Evolutionary conservation across 1,140 invertebrate genomes (phyloP).

Genomic region (Gonatopus flavifemur): DNA sequence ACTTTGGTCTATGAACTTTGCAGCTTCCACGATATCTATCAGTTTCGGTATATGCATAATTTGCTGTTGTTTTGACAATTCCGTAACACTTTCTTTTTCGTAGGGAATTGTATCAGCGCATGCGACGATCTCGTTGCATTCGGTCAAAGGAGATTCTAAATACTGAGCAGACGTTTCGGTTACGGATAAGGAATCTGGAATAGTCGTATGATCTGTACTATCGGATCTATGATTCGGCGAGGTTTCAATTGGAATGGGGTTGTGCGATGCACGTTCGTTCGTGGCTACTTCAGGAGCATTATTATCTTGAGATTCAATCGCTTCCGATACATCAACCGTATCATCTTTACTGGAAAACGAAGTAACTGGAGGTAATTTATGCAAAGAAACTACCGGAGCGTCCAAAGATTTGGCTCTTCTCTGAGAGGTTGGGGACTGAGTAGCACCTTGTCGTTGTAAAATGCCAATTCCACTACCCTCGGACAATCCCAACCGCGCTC

Average conservation of each 20-base stretch:
- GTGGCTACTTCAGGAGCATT: neutral
- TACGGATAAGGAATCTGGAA: constrained; percentile 50
- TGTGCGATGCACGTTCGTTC: constrained; percentile 1
- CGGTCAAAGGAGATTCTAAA: constrained; percentile 49
- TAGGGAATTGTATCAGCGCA: constrained; percentile 47
- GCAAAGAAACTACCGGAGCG: constrained; percentile 76
- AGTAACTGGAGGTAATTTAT: constrained; percentile 76
- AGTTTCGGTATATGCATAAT: no score
- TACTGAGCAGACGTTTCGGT: constrained; percentile 53
- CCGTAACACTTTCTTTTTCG: constrained; percentile 23
- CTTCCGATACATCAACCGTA: constrained; percentile 70
- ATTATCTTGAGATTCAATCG: constrained; percentile 64
- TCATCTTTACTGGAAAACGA: constrained; percentile 87
- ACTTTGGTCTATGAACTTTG: constrained; percentile 52
- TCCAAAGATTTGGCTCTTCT: constrained; percentile 80
- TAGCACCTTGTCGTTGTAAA: constrained; percentile 72
- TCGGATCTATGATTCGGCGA: constrained; percentile 49
- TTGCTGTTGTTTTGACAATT: no score
- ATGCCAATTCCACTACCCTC: constrained; percentile 76
- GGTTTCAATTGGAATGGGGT: constrained; percentile 25
- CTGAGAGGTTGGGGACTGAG: constrained; percentile 71
- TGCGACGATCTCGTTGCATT: constrained; percentile 47
- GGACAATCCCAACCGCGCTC: constrained; percentile 75
- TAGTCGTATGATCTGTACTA: constrained; percentile 46
- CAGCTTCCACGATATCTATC: constrained; percentile 15